phyloP scores from a whole-genome alignment of 2,113 vertebrate genomes.

The Callorhinus ursinus region DNA sequence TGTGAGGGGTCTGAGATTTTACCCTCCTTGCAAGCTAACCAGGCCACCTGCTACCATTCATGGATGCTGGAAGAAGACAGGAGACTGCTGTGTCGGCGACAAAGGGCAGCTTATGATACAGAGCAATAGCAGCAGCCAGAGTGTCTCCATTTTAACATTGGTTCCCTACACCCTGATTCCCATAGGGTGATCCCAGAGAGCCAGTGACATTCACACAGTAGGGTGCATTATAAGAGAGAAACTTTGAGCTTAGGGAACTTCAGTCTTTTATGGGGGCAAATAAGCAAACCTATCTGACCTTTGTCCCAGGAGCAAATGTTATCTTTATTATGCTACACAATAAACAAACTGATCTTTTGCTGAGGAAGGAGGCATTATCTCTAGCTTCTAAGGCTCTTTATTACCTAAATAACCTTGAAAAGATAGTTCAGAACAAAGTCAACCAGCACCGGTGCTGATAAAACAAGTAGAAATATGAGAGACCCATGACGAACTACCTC shows the following conservation, averaged over 20 bases:
- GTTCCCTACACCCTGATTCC: too few relatives aligned
- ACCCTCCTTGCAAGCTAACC: neutral
- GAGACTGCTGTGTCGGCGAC: neutral
- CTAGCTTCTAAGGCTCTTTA: neutral
- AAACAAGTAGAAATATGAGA: conserved; percentile 26
- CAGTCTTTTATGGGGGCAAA: neutral
- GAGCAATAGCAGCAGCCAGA: neutral
- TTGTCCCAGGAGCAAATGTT: neutral
- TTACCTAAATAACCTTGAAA: neutral
- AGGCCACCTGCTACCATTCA: neutral
- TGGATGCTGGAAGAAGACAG: neutral
- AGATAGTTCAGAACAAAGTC: neutral
- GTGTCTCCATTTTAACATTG: neutral
- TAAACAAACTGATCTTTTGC: neutral
- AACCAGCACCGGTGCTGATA: neutral
- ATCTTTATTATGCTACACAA: neutral
- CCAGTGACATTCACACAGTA: neutral
- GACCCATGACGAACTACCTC: neutral
- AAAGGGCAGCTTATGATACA: neutral
- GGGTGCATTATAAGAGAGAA: neutral
- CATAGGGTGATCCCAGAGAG: neutral
- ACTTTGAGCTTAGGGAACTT: neutral
- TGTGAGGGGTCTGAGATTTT: neutral
- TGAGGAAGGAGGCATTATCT: neutral
- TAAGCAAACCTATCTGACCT: neutral